Conservation (phyloP, 2,888 invertebrate genomes). For the Trichogramma evanescens region DNA sequence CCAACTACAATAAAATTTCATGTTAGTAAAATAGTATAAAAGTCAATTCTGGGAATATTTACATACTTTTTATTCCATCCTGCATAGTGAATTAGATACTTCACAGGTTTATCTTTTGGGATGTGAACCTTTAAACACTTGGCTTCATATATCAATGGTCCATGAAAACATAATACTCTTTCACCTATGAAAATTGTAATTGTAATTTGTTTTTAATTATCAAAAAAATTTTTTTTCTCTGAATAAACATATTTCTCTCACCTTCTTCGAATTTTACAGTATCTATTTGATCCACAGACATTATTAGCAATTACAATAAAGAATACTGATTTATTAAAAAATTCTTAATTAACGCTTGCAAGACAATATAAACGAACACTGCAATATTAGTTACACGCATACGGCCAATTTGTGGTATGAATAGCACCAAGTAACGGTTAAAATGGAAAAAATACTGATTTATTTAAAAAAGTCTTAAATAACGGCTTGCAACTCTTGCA, state of each 20-base stretch:
- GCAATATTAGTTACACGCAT: too few relatives aligned
- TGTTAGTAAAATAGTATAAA: background rate
- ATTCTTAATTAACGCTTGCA: too few relatives aligned
- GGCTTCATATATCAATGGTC: slow-evolving; percentile 88
- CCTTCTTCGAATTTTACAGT: slow-evolving; percentile 22
- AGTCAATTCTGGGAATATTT: background rate
- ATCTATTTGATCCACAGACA: background rate
- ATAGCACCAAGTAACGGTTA: too few relatives aligned
- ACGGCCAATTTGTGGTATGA: too few relatives aligned
- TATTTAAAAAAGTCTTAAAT: too few relatives aligned
- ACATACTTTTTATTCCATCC: slow-evolving; percentile 93
- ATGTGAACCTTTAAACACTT: slow-evolving; percentile 79
- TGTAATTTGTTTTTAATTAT: background rate
- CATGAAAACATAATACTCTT: slow-evolving; percentile 87
- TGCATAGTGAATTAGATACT: slow-evolving; percentile 89
- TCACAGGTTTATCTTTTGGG: slow-evolving; percentile 74
- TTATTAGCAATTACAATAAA: too few relatives aligned
- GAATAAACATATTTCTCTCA: background rate
- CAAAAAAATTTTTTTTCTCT: background rate
- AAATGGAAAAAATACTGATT: too few relatives aligned
- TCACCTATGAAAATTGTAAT: slow-evolving; percentile 56
- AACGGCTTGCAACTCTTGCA: too few relatives aligned
- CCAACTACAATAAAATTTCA: slow-evolving; percentile 57
- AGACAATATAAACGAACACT: too few relatives aligned
- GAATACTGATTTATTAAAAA: too few relatives aligned